Evolutionary conservation across 2,888 invertebrate species (phyloP).

Genomic region (Chironomus riparius): DNA sequence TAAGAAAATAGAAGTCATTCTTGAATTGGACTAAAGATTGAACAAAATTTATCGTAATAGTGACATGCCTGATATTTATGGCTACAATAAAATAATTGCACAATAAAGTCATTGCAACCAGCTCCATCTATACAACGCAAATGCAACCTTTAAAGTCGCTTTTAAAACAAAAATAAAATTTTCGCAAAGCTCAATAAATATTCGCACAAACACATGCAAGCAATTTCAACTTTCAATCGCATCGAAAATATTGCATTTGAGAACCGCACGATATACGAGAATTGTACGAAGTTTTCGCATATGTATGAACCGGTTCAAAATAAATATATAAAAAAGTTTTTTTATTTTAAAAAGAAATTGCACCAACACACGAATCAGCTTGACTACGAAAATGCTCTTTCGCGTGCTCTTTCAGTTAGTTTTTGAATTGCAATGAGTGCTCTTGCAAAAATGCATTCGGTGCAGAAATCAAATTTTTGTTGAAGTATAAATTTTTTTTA

Average conservation of each 20-base stretch:
- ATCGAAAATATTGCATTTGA: not conserved
- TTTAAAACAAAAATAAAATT: not conserved
- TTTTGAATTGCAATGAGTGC: conserved; percentile 22
- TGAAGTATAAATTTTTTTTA: not conserved
- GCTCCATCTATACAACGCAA: too few relatives aligned
- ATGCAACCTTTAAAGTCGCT: too few relatives aligned
- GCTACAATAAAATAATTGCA: too few relatives aligned
- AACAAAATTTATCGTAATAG: too few relatives aligned
- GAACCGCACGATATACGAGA: not conserved
- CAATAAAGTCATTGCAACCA: too few relatives aligned
- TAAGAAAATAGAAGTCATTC: too few relatives aligned
- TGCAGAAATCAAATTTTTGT: not conserved
- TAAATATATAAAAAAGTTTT: not conserved
- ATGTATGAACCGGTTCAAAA: conserved; percentile 15
- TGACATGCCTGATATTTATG: too few relatives aligned
- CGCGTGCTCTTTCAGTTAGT: conserved; percentile 21
- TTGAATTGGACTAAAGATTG: too few relatives aligned
- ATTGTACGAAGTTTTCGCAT: not conserved
- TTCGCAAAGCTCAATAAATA: not conserved
- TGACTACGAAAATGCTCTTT: conserved; percentile 6
- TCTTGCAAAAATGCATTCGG: conserved; percentile 24
- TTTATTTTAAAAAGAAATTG: conserved; percentile 2
- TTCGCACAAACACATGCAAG: not conserved
- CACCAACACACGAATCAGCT: conserved; percentile 16
- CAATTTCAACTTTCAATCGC: not conserved